Conservation (phyloP, 2,113 vertebrate genomes). For the Anoura caudifer region DNA sequence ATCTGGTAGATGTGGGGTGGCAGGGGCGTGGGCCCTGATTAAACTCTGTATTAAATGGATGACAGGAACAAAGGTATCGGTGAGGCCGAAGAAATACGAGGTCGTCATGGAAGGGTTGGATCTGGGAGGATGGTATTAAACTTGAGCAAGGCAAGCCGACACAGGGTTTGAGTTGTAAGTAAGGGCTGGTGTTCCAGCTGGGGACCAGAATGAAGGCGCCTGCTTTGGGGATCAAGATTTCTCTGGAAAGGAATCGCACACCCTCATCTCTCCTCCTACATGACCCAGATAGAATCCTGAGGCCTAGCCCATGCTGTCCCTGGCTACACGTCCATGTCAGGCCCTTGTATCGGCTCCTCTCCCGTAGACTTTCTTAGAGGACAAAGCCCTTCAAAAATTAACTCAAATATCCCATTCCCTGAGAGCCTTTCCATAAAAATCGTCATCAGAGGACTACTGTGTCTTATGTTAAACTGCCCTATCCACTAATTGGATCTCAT, state of each 20-base stretch:
- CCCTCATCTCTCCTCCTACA: not conserved
- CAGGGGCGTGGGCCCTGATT: too few relatives aligned
- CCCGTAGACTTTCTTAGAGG: not conserved
- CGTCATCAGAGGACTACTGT: not conserved
- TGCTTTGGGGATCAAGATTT: not conserved
- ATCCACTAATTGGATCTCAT: not conserved
- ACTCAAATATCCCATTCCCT: not conserved
- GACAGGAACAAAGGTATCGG: not conserved
- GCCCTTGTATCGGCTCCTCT: too few relatives aligned
- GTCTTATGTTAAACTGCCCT: not conserved
- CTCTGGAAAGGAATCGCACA: not conserved
- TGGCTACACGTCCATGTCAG: not conserved
- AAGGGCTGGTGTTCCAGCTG: not conserved
- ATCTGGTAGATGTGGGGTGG: too few relatives aligned
- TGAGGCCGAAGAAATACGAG: too few relatives aligned
- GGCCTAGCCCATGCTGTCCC: not conserved
- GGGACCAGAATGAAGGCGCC: fast-evolving
- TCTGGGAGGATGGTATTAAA: not conserved
- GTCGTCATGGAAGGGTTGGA: fast-evolving
- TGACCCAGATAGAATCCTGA: fast-evolving
- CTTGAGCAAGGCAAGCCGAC: not conserved
- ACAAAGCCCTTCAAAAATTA: not conserved
- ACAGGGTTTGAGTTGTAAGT: not conserved
- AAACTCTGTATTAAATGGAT: too few relatives aligned
- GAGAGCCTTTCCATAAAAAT: not conserved